A percentile compares a stretch with the other conserved stretches of the same genome.
Evolutionary conservation across 2,113 vertebrate genomes (phyloP).

Genomic region (Cyanoramphus novaezelandiae): DNA sequence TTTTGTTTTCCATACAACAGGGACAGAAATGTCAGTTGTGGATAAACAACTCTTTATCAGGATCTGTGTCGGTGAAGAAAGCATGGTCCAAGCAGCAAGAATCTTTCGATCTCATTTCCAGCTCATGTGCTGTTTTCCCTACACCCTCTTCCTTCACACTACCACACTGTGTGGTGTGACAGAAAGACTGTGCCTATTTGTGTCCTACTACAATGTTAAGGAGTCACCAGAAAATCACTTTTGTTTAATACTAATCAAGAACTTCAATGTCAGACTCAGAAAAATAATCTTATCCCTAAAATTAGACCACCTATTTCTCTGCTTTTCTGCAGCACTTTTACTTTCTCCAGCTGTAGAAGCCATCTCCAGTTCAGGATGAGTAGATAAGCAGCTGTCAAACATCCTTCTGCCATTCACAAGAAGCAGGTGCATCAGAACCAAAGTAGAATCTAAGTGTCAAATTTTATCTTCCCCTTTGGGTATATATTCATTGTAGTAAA

Average conservation of each 20-base stretch:
- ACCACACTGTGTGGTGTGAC: background rate
- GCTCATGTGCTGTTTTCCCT: background rate
- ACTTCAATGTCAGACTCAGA: background rate
- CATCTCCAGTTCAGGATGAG: background rate
- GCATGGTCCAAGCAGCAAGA: background rate
- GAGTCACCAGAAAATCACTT: background rate
- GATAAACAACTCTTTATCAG: background rate
- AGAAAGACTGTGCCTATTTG: background rate
- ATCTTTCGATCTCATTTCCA: background rate
- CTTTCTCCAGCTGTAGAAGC: background rate
- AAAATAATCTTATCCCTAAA: background rate
- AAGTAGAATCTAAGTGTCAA: background rate
- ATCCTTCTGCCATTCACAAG: background rate
- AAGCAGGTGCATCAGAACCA: conserved; percentile 8
- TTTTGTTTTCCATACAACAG: background rate
- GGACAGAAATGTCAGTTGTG: background rate
- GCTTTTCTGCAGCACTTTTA: background rate
- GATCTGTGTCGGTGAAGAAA: background rate
- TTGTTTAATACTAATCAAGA: background rate
- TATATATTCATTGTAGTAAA: background rate
- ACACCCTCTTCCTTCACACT: background rate
- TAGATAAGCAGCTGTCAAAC: background rate
- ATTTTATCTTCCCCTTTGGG: background rate
- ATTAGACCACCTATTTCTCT: background rate
- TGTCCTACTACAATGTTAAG: background rate